A percentile compares a stretch with the other conserved stretches of the same genome.
These are phyloP conservation scores for Cochlearius cochlearius DNA, from an alignment of 2,113 vertebrate species.

Conservation along the genomic window DNA sequence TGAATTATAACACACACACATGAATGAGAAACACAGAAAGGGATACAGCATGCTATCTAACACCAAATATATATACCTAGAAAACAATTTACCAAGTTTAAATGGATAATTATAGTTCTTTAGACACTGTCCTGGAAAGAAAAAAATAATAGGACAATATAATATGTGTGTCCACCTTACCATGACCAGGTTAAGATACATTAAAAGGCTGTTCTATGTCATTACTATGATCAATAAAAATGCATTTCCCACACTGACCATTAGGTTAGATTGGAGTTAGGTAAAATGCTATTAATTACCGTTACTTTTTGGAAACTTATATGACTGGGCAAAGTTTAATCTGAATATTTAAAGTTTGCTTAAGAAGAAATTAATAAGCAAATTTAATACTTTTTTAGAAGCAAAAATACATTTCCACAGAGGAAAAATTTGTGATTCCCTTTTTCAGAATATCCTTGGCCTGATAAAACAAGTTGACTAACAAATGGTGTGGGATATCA, in stretches of 20 bases:
- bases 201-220: background rate
- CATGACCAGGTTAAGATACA: background rate
- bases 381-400: background rate
- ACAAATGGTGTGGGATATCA: background rate
- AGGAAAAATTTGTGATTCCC: background rate
- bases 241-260: background rate
- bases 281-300: background rate
- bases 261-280: background rate
- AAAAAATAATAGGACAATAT: background rate
- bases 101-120: background rate
- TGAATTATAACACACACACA: background rate
- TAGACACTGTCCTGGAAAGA: background rate
- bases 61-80: background rate
- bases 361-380: background rate
- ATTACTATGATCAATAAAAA: background rate
- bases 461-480: background rate
- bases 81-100: background rate
- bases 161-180: background rate
- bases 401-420: background rate
- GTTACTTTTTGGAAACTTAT: background rate
- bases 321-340: background rate
- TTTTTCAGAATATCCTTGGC: background rate
- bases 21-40: background rate
- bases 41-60: background rate
- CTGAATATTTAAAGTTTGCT: background rate